Conservation (phyloP, 2,888 invertebrate genomes). For the Linnaemya tessellans region DNA sequence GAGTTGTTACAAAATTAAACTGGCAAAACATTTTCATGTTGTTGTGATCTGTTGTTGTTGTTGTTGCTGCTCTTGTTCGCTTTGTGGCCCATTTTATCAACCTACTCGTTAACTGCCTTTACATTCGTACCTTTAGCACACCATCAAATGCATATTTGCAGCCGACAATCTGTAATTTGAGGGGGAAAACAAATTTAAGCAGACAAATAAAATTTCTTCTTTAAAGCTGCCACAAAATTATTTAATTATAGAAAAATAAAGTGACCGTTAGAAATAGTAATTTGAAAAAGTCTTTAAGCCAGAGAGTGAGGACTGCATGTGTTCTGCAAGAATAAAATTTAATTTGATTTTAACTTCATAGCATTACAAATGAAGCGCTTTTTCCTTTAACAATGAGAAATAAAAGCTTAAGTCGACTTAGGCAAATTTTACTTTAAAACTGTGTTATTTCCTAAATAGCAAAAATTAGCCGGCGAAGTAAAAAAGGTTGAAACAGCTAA, state of each 20-base stretch:
- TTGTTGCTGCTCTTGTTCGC: neutral
- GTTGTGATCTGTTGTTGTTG: conserved; percentile 21
- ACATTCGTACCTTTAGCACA: conserved; percentile 72
- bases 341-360: too few relatives aligned
- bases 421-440: too few relatives aligned
- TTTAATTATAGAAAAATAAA: conserved; percentile 7
- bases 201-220: conserved; percentile 16
- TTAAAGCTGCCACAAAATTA: conserved; percentile 11
- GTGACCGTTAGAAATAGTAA: neutral
- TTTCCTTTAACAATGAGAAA: too few relatives aligned
- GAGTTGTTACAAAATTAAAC: conserved; percentile 71
- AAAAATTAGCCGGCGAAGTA: too few relatives aligned
- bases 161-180: conserved; percentile 37
- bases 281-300: neutral
- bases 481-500: too few relatives aligned
- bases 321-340: neutral
- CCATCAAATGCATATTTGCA: conserved; percentile 40
- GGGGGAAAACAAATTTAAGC: neutral
- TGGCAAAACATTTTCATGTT: conserved; percentile 58
- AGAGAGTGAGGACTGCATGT: neutral
- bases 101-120: conserved; percentile 69
- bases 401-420: neutral
- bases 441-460: too few relatives aligned
- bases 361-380: neutral
- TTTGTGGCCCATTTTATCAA: conserved; percentile 74